Evolutionary conservation across 2,797 vertebrate species (phyloP), one percentile per base, ranked within the genome.

Genomic region (Pipistrellus pygmaeus): DNA sequence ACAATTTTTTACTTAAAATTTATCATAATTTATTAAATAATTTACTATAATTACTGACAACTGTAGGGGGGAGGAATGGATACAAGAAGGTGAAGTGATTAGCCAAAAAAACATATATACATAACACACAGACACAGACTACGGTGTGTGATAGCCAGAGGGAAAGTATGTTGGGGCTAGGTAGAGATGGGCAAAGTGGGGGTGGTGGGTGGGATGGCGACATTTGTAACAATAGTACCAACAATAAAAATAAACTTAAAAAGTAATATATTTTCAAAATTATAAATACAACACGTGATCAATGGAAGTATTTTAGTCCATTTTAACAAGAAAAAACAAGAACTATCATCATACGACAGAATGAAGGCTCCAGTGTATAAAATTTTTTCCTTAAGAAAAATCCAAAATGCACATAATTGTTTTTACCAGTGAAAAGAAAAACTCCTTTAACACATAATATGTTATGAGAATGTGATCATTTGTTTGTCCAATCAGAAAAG

Each of bases 361-460:
- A 92, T 82, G 88, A 86, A 82, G 66, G n/a, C 1, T 21, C 11
- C 38, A 85, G 55, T 80, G 6, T 64, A 6, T 83, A 88, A 83
- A 78, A 71, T 91, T 51, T 90, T 60, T 51, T 73, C 38, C 38
- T 38, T 94, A 86, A 75, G 44, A 55, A 82, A 93, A 88, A 68
- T 60, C n/a, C 75, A 89, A 77, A 85, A 35, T 85, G 18, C 23
- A 53, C 17, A 5, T 72, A 94, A 71, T 85, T 66, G 18, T 72
- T 92, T 95, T 95, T 80, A 8, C 18, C 8, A 77, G 6, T 44
- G 30, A 55, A 85, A 69, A 81, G 41, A 85, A 90, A 78, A 66
- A 51, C 60, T 48, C 4, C 23, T 82, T 90, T 83, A 95, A 81
- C 27, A 46, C 62, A 62, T 72, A 86, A 25, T 91, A 46, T 51